Conservation (phyloP, 2,888 invertebrate genomes). For the Mesoligia furuncula region DNA sequence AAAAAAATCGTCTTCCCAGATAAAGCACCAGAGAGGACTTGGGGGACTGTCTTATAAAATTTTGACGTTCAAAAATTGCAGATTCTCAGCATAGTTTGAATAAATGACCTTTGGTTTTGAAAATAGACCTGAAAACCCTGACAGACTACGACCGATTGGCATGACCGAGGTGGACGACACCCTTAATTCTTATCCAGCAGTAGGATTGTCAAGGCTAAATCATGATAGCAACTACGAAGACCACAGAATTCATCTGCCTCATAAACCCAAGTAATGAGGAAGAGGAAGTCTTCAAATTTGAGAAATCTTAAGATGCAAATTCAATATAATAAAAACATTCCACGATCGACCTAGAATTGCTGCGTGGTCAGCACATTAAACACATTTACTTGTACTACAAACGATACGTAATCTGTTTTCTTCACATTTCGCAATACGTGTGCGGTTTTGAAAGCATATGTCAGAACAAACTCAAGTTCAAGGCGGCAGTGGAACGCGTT, state of each 20-base stretch:
- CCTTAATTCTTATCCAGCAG: background rate
- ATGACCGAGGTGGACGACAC: background rate
- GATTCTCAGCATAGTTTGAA: no score
- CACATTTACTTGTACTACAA: slow-evolving; percentile 49
- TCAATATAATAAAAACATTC: slow-evolving; percentile 68
- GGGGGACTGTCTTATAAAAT: background rate
- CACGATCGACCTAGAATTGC: slow-evolving; percentile 65
- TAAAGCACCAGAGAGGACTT: no score
- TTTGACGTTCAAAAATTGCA: background rate
- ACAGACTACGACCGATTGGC: background rate
- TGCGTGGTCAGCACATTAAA: slow-evolving; percentile 67
- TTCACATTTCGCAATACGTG: slow-evolving; percentile 70
- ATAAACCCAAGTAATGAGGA: slow-evolving; percentile 52
- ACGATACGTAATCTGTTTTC: slow-evolving; percentile 51
- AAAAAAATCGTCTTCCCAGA: no score
- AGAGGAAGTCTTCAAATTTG: slow-evolving; percentile 61
- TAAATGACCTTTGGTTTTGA: no score
- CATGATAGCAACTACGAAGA: background rate
- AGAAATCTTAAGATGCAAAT: slow-evolving; percentile 50
- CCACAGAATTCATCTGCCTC: background rate
- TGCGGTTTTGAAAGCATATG: slow-evolving; percentile 64
- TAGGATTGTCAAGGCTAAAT: background rate
- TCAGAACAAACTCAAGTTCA: slow-evolving; percentile 78
- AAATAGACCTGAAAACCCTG: background rate
- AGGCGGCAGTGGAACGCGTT: slow-evolving; percentile 78